phyloP scores from a whole-genome alignment of 2,113 vertebrate genomes.

The Odontesthes bonariensis region DNA sequence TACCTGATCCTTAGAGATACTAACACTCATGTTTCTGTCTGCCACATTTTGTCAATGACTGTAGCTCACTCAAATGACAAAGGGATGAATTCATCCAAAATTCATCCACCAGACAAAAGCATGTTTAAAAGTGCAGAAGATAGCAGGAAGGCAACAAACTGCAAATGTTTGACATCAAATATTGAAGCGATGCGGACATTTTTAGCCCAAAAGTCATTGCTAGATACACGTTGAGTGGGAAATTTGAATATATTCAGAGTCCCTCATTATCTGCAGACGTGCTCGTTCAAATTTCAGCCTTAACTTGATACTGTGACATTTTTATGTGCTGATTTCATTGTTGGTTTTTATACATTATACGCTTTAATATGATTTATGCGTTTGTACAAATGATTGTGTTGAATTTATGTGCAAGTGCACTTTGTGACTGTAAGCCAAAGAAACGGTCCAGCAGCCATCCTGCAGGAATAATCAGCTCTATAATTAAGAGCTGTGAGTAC shows the following conservation, averaged over 20 bases:
- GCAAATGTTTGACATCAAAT: slow-evolving; percentile 13
- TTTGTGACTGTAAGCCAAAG: slow-evolving; percentile 52
- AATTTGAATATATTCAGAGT: slow-evolving; percentile 1
- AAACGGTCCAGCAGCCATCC: slow-evolving; percentile 61
- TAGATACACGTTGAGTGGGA: neutral
- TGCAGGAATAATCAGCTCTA: slow-evolving; percentile 80
- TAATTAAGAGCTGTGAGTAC: slow-evolving; percentile 83
- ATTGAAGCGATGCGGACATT: neutral
- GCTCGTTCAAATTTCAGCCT: slow-evolving; percentile 4
- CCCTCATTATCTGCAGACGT: slow-evolving; percentile 11
- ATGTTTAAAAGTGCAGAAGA: neutral
- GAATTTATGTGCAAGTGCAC: neutral
- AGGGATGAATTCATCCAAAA: neutral
- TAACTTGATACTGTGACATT: neutral
- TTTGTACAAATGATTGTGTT: neutral
- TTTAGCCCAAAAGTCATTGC: neutral
- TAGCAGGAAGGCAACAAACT: neutral
- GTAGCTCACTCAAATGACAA: slow-evolving; percentile 10
- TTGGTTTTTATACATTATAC: neutral
- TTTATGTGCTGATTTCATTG: slow-evolving; percentile 1
- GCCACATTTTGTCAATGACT: slow-evolving; percentile 31
- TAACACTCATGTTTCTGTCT: slow-evolving; percentile 59
- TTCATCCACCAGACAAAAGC: neutral
- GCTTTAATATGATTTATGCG: neutral
- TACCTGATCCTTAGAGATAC: slow-evolving; percentile 55